Percentiles rank a stretch among this genome's conserved stretches.
phyloP scores from a whole-genome alignment of 2,113 vertebrate genomes.

The Dendrocopos noguchii region DNA sequence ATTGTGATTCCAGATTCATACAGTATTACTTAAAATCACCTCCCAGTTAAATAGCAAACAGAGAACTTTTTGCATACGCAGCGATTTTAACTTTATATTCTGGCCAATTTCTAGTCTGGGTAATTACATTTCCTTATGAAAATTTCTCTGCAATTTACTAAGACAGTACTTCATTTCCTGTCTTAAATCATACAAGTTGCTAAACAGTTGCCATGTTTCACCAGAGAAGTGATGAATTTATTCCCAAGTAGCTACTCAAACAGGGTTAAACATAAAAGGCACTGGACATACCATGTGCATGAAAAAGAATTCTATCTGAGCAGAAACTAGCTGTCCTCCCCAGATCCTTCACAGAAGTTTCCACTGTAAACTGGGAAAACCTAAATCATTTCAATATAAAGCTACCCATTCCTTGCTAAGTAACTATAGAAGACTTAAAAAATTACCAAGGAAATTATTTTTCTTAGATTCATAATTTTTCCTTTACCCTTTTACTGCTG shows the following conservation, averaged over 20 bases:
- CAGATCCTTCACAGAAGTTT: neutral
- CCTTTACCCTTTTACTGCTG: neutral
- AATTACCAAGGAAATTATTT: neutral
- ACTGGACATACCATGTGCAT: fast-evolving
- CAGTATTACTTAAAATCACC: neutral
- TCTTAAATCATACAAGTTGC: neutral
- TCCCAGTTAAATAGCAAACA: neutral
- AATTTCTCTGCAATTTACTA: constrained; percentile 1
- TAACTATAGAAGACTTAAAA: neutral
- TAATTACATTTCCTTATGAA: constrained; percentile 24
- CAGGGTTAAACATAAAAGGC: neutral
- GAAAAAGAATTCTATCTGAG: neutral
- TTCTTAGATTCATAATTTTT: neutral
- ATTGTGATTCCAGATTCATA: neutral
- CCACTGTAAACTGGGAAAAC: neutral
- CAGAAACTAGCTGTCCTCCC: neutral
- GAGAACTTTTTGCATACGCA: neutral
- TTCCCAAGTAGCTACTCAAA: neutral
- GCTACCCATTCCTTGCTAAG: neutral
- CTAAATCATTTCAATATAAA: neutral
- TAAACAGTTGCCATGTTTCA: neutral
- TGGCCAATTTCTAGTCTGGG: neutral
- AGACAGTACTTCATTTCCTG: constrained; percentile 42
- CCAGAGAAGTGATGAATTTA: neutral
- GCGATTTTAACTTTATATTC: neutral